Base-by-base conservation (phyloP, 2,113 vertebrate species). In the Electrona antarctica region DNA sequence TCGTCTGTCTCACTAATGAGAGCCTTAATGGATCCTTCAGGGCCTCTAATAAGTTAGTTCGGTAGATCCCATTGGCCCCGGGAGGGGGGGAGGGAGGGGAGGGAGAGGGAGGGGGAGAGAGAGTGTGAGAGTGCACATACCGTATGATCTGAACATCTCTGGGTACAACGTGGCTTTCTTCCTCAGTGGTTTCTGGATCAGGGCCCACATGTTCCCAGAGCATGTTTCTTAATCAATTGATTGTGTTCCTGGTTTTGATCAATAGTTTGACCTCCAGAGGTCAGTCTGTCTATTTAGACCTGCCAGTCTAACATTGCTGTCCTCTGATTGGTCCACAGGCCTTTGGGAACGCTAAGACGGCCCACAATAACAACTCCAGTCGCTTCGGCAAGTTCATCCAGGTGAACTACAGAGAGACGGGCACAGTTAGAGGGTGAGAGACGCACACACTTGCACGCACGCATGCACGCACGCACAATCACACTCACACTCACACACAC, bases 311-410 rank as follows among this genome's bases (percentile, higher is more conserved):
- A 41, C 3, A 33, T 73, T 7, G 62, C 13, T 8, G 2, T 50
- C 12, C 49, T 62, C 8, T 69, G 41, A n/a, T 64, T 57, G 73
- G 80, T 78, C 91, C 61, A 73, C 92, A 99, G 97, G 97, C 97
- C 0, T 99, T 99, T 89, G 97, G 97, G 77, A 99, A 99, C 60
- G 97, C 97, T 3, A 99, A 99, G 89, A 99, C 97, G 0, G 97
- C 97, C 5, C 97, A 99, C 83, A 99, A 99, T 91, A 98, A 99
- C 90, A 99, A 99, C 92, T 99, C 97, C 62, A 99, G 97, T 86
- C 96, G 97, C 79, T 99, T 99, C 46, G 97, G 97, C 52, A 99
- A 98, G 67, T 99, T 99, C 78, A 99, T 99, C 87, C 97, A 99
- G 90, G 97, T 99, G 83, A 99, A 98, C 85, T 99, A 99, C 79